Base-by-base conservation (phyloP, 2,113 vertebrate genomes). In the Fregetta grallaria region DNA sequence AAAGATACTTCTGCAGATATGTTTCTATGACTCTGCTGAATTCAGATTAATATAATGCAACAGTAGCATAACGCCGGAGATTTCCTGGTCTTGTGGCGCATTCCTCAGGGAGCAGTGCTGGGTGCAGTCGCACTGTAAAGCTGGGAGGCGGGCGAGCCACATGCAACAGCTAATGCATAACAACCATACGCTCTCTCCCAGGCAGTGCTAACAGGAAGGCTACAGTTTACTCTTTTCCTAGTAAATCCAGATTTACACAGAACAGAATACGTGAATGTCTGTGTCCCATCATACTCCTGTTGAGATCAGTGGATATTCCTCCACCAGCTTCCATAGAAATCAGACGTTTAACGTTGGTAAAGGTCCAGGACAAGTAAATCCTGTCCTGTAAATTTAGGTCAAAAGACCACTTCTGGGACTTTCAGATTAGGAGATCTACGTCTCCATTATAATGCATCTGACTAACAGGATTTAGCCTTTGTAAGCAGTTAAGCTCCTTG, bases 401-500 rank as follows among this genome's bases (percentile, higher is more conserved):
- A 79, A 73, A 72, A 68, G 66, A 61, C 66, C 22, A 71, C 27
- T 82, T 85, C 89, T 73, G 49, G 2, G 10, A 76, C 42, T 88
- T 93, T 86, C 71, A 77, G 38, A 94, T 86, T 68, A 79, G 56
- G 42, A 92, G 62, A 86, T 70, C 47, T 75, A 49, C 0, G 1
- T 88, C 45, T 76, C 66, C 42, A 47, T 86, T 80, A 73, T 10
- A 83, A 93, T 36, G 72, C 40, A 83, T 47, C 22, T 58, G 53
- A 61, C 74, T 95, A 76, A 87, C 44, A 82, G 87, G 96, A 93
- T 93, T 96, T 93, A 91, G 83, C 62, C 38, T 82, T 52, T 90
- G 47, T 45, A 68, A 0, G 21, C 74, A 72, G 58, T 68, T 93
- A 94, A 93, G 29, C 66, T 91, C 66, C 74, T 92, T 40, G 49